Evolutionary conservation across 2,113 vertebrate genomes (phyloP).

Genomic region (Chionis minor): DNA sequence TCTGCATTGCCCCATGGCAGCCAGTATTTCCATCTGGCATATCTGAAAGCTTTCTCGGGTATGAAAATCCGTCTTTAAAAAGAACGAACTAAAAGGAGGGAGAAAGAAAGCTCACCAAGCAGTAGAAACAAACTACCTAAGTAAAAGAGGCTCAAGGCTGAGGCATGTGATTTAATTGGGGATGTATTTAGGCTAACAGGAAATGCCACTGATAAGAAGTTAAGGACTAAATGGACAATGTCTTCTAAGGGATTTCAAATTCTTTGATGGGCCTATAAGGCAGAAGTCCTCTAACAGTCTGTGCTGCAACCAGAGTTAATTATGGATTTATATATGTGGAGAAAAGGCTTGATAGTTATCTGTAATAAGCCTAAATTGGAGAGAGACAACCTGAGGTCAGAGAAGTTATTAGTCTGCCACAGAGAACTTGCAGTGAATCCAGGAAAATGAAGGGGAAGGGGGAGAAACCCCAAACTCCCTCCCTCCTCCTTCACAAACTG

Average conservation of each 20-base stretch:
- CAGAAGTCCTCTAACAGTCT: conserved; percentile 1
- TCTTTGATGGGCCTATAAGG: background rate
- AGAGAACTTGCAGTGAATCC: background rate
- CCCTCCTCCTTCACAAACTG: background rate
- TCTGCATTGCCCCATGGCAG: background rate
- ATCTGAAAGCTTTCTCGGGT: background rate
- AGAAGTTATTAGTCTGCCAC: conserved; percentile 20
- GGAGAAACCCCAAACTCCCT: background rate
- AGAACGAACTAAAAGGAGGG: background rate
- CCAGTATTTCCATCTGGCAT: background rate
- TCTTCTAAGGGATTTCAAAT: conserved; percentile 32
- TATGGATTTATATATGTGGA: conserved; percentile 6
- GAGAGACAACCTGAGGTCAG: conserved; percentile 26
- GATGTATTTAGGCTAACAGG: conserved; percentile 30
- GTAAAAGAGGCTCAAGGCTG: background rate
- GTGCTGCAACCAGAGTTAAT: conserved; percentile 18
- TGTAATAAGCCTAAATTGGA: conserved; percentile 30
- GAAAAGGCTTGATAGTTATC: conserved; percentile 30
- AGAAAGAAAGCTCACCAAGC: background rate
- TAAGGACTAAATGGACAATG: conserved; percentile 41
- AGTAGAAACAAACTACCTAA: conserved; percentile 2
- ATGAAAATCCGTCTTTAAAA: conserved; percentile 25
- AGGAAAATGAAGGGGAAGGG: background rate
- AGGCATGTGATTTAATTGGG: conserved; percentile 45
- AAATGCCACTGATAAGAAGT: conserved; percentile 59